Base-by-base conservation (phyloP, 2,888 invertebrate species). In the Nasonia oneida region DNA sequence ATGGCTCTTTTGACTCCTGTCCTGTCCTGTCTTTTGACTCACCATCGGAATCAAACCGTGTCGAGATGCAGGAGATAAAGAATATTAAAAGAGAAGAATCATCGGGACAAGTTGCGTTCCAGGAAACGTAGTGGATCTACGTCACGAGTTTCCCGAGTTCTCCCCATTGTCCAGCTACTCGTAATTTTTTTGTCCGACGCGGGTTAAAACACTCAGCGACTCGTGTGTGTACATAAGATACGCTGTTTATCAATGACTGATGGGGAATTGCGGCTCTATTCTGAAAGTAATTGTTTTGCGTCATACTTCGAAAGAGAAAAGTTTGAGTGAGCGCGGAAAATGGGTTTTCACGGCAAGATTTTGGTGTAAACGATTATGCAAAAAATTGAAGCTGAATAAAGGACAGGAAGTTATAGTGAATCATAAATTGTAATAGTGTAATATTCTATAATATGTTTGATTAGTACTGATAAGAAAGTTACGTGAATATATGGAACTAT, bases 1-100 rank as follows among this genome's bases (percentile, higher is more conserved):
- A 82, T 57, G 70, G 64, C n/a, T 74, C 73, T 81, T 77, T 82
- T 84, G 47, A 80, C 53, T 70, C 57, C 29, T 39, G 37, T 47
- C 23, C 23, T 23, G 23, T 23, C 23, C 23, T 23, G 23, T 23
- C 23, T 23, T 23, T 23, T 23, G 23, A 23, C 23, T 73, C 77
- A 57, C 4, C 74, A 70, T 5, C 71, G 50, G 33, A 70, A 64
- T 79, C 71, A 2, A 47, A 2, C 1, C 57, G 18, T 67, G 3
- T 33, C 74, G 23, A 75, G 70, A 82, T 53, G n/a, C 29, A 29
- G 29, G 6, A 76, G 81, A 77, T 75, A 61, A 73, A 39, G 23
- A 8, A 33, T 57, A 37, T 37, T 37, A 37, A 29, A 81, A 64
- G 18, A 70, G 76, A 67, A 64, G 73, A 78, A 23, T 50, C 67